phyloP scores from a whole-genome alignment of 2,888 invertebrate genomes.

The Trachelus tabidus region DNA sequence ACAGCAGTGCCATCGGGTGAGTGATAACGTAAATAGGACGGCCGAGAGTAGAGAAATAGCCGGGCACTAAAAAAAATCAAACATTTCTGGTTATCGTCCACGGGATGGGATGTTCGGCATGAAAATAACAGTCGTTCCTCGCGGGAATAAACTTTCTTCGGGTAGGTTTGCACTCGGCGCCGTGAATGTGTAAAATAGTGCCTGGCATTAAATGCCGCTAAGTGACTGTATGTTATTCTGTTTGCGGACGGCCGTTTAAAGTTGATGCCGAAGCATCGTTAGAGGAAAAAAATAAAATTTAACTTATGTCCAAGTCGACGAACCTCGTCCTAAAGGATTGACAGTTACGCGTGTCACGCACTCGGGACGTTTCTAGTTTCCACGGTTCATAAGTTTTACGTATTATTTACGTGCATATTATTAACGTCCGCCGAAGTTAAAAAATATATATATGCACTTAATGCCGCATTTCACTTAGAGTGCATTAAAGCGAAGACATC shows the following conservation, averaged over 20 bases:
- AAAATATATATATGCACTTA: neutral
- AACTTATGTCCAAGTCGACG: neutral
- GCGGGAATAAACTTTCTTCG: constrained; percentile 1
- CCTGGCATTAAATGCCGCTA: constrained; percentile 31
- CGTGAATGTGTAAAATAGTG: constrained; percentile 29
- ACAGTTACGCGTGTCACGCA: neutral
- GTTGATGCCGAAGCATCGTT: constrained; percentile 12
- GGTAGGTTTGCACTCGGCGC: neutral
- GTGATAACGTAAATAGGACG: neutral
- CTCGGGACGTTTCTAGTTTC: neutral
- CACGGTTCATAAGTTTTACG: neutral
- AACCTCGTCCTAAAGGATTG: neutral
- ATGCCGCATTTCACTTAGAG: neutral
- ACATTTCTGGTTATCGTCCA: constrained; percentile 49
- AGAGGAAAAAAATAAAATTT: neutral
- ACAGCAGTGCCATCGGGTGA: neutral
- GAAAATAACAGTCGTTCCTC: constrained; percentile 28
- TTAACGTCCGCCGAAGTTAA: neutral
- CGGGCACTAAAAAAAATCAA: constrained; percentile 38
- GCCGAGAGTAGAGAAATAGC: neutral
- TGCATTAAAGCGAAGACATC: neutral
- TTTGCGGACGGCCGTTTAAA: constrained; percentile 29
- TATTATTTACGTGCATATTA: neutral
- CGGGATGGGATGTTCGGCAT: constrained; percentile 34
- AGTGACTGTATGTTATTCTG: constrained; percentile 42